phyloP scores from a whole-genome alignment of 2,888 invertebrate species.

The Torymus texanus region DNA sequence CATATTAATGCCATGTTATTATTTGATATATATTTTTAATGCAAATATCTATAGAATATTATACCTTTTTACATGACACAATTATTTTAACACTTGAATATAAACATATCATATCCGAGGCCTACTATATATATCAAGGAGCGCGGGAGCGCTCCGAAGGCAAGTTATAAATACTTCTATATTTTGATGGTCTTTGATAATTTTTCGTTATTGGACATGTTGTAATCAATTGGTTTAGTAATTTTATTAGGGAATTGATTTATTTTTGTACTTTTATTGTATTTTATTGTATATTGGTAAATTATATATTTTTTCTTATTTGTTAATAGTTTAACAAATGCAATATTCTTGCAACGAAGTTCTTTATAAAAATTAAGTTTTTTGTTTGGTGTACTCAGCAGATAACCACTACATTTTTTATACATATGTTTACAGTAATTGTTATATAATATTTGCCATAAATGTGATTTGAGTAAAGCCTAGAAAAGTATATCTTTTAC shows the following conservation, averaged over 20 bases:
- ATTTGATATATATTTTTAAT: constrained; percentile 17
- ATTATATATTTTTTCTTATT: no score
- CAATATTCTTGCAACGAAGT: constrained; percentile 4
- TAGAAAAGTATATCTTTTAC: constrained; percentile 14
- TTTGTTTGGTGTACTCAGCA: not conserved
- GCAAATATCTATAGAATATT: constrained; percentile 1
- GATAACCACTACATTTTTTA: constrained; percentile 18
- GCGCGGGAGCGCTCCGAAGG: no score
- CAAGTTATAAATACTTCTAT: not conserved
- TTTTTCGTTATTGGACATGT: not conserved
- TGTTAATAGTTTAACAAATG: no score
- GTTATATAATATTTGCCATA: not conserved
- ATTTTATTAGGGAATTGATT: constrained; percentile 24
- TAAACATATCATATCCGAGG: constrained; percentile 40
- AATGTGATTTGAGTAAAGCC: constrained; percentile 4
- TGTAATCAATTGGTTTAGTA: constrained; percentile 17
- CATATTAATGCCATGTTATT: not conserved
- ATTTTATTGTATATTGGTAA: constrained; percentile 16
- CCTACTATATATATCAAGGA: constrained; percentile 2
- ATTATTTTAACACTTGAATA: constrained; percentile 5
- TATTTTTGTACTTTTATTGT: constrained; percentile 29
- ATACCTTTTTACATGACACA: constrained; percentile 4
- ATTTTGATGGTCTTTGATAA: constrained; percentile 4
- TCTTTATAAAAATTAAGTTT: constrained; percentile 30
- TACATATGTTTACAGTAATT: constrained; percentile 9